Percentiles rank a stretch among this genome's conserved stretches.
phyloP scores from a whole-genome alignment of 1,140 invertebrate species.

The Apocrypta bakeri region DNA sequence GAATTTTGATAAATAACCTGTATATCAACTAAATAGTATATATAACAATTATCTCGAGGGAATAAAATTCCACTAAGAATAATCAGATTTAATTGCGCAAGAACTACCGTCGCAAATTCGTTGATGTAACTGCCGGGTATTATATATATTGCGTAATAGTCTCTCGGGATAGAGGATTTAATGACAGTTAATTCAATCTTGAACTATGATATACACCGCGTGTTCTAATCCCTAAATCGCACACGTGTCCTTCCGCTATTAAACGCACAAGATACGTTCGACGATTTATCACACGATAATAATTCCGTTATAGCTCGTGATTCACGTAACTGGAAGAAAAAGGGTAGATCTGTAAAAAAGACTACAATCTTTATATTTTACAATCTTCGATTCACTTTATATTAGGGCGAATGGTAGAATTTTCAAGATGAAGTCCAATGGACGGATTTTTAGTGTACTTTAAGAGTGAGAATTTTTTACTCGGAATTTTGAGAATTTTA shows the following conservation, averaged over 20 bases:
- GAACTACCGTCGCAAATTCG: background rate
- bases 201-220: background rate
- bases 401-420: too few relatives aligned
- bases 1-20: too few relatives aligned
- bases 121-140: too few relatives aligned
- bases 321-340: background rate
- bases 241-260: background rate
- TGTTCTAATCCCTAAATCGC: slow-evolving; percentile 26
- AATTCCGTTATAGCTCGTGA: background rate
- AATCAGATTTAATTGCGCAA: slow-evolving; percentile 24
- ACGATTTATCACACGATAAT: background rate
- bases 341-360: too few relatives aligned
- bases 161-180: background rate
- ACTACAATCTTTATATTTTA: too few relatives aligned
- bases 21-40: too few relatives aligned
- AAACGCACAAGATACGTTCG: background rate
- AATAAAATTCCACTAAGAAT: background rate
- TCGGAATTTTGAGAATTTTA: too few relatives aligned
- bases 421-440: too few relatives aligned
- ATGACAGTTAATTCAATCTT: slow-evolving; percentile 33
- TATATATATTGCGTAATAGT: background rate
- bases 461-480: too few relatives aligned
- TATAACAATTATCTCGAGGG: background rate
- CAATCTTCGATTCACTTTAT: too few relatives aligned
- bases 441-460: too few relatives aligned